Conservation (phyloP, 2,113 vertebrate genomes). For the Pituophis catenifer region DNA sequence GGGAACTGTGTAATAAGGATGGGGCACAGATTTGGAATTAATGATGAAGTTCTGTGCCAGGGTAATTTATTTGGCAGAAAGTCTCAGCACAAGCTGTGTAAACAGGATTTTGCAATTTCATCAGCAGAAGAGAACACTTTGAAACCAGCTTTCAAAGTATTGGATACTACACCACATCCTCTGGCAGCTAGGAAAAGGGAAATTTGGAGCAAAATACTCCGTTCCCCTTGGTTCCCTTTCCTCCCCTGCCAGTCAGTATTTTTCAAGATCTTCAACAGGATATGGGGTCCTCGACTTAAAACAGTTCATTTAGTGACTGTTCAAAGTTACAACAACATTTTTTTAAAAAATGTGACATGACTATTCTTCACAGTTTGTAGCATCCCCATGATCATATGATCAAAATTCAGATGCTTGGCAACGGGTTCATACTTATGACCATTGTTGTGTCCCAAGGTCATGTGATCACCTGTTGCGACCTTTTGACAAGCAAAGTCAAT, state of each 20-base stretch:
- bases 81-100: background rate
- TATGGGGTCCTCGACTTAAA: background rate
- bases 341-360: background rate
- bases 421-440: background rate
- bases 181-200: background rate
- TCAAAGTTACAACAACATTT: background rate
- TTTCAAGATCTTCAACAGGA: background rate
- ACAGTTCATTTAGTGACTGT: background rate
- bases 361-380: background rate
- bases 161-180: background rate
- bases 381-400: background rate
- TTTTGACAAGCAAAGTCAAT: background rate
- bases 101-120: background rate
- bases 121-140: background rate
- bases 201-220: background rate
- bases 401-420: background rate
- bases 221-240: background rate
- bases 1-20: background rate
- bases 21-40: background rate
- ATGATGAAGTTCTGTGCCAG: background rate
- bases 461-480: background rate
- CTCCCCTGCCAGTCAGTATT: background rate
- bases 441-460: background rate
- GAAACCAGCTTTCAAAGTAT: background rate
- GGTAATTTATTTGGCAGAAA: background rate